Evolutionary conservation across 1,140 invertebrate genomes (phyloP).

Genomic region (Medauroidea extradentata): DNA sequence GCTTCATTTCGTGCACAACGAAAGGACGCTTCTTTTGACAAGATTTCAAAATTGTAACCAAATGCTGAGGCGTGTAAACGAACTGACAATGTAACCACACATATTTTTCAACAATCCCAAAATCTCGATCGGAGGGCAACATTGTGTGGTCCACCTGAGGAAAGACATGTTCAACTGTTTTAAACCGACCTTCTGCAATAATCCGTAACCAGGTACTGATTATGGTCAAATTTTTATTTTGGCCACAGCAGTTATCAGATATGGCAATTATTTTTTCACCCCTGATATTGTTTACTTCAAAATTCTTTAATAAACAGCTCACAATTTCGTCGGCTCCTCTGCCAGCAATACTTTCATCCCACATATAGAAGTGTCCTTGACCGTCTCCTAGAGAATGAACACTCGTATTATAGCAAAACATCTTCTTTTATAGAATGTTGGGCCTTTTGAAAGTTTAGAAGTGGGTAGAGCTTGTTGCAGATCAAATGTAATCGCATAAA

Average conservation of each 20-base stretch:
- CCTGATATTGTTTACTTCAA: not conserved
- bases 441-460: constrained; percentile 1
- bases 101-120: too few relatives aligned
- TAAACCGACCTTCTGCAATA: too few relatives aligned
- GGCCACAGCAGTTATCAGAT: constrained; percentile 18
- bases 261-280: constrained; percentile 3
- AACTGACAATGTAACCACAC: too few relatives aligned
- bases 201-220: constrained; percentile 8
- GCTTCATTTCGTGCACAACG: too few relatives aligned
- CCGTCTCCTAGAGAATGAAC: constrained; percentile 8
- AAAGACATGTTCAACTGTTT: too few relatives aligned
- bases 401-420: constrained; percentile 14
- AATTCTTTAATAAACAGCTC: constrained; percentile 17
- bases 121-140: too few relatives aligned
- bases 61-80: too few relatives aligned
- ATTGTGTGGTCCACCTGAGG: too few relatives aligned
- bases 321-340: constrained; percentile 17
- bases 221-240: constrained; percentile 21
- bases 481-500: constrained; percentile 10
- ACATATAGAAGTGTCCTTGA: constrained; percentile 16
- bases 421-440: constrained; percentile 19
- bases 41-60: too few relatives aligned
- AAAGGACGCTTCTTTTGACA: too few relatives aligned
- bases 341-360: constrained; percentile 16
- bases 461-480: constrained; percentile 13